These are phyloP conservation scores for Drosophila nasuta DNA, from an alignment of 1,140 invertebrate species.

Conservation along the genomic window DNA sequence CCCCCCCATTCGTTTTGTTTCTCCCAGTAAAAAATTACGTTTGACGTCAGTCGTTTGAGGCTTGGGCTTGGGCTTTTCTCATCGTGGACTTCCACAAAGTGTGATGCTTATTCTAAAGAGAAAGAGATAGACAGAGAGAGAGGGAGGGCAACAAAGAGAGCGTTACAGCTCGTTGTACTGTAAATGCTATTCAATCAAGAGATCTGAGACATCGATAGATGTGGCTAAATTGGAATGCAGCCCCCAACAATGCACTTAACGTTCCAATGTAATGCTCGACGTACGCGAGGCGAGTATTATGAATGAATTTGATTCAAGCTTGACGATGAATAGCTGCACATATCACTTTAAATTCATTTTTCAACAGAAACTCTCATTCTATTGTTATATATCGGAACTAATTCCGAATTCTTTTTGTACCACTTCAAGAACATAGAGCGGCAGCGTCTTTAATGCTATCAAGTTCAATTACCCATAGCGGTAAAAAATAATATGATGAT, in stretches of 20 bases:
- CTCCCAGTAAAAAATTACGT: slow-evolving; percentile 22
- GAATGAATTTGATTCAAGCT: slow-evolving; percentile 42
- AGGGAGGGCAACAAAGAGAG: slow-evolving; percentile 6
- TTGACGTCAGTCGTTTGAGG: slow-evolving; percentile 51
- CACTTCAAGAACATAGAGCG: background rate
- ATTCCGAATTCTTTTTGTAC: background rate
- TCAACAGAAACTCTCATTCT: slow-evolving; percentile 1
- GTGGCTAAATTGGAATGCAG: slow-evolving; percentile 33
- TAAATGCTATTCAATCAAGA: slow-evolving; percentile 37
- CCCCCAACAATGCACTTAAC: slow-evolving; percentile 22
- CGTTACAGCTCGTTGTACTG: background rate
- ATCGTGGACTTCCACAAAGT: slow-evolving; percentile 35
- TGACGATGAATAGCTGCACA: slow-evolving; percentile 27
- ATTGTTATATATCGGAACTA: background rate
- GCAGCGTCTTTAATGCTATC: background rate
- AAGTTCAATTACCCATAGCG: background rate
- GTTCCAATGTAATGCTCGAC: background rate
- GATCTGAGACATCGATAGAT: slow-evolving; percentile 41
- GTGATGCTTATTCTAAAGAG: slow-evolving; percentile 29
- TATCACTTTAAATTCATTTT: slow-evolving; percentile 36
- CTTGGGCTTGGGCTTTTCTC: slow-evolving; percentile 57
- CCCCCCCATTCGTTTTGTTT: background rate
- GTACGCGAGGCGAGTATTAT: slow-evolving; percentile 30
- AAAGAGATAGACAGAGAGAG: background rate
- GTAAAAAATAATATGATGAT: background rate